Percentiles rank a stretch among this genome's conserved stretches.
Conservation (phyloP, 2,113 vertebrate genomes). For the Odontesthes bonariensis region DNA sequence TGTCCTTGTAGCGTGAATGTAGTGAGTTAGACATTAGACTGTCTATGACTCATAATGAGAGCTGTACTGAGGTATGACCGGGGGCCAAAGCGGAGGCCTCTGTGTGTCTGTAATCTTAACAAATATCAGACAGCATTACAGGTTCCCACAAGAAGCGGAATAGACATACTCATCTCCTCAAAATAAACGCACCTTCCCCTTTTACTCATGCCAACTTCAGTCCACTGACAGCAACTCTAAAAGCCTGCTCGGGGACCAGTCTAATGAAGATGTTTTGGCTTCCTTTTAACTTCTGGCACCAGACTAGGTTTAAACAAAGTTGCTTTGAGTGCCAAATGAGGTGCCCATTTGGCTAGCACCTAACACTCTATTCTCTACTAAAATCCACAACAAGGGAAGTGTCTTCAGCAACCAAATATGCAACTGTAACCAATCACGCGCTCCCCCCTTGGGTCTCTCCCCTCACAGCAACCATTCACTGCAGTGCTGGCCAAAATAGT, state of each 20-base stretch:
- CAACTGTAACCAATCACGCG: slow-evolving; percentile 60
- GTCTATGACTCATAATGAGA: slow-evolving; percentile 75
- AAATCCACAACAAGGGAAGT: slow-evolving; percentile 60
- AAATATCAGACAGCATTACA: slow-evolving; percentile 75
- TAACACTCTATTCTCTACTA: slow-evolving; percentile 17
- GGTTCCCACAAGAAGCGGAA: slow-evolving; percentile 81
- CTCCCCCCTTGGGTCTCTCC: not conserved
- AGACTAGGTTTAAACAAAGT: slow-evolving; percentile 31
- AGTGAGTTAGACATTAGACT: slow-evolving; percentile 43
- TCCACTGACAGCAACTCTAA: slow-evolving; percentile 37
- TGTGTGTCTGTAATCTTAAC: slow-evolving; percentile 68
- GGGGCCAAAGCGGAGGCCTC: slow-evolving; percentile 51
- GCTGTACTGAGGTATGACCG: slow-evolving; percentile 47
- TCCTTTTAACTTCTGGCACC: slow-evolving; percentile 36
- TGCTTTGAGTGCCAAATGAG: slow-evolving; percentile 43
- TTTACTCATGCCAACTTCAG: slow-evolving; percentile 55
- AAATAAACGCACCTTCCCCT: slow-evolving; percentile 68
- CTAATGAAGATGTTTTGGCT: slow-evolving; percentile 41
- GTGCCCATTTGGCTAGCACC: slow-evolving; percentile 49
- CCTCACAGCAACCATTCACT: slow-evolving; percentile 23
- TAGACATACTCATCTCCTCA: slow-evolving; percentile 68
- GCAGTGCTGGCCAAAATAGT: slow-evolving; percentile 8
- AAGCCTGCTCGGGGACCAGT: slow-evolving; percentile 22
- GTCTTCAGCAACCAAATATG: slow-evolving; percentile 67
- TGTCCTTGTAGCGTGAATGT: slow-evolving; percentile 62